Evolutionary conservation across 2,797 vertebrate genomes (phyloP).

Genomic region (Babyrousa celebensis): DNA sequence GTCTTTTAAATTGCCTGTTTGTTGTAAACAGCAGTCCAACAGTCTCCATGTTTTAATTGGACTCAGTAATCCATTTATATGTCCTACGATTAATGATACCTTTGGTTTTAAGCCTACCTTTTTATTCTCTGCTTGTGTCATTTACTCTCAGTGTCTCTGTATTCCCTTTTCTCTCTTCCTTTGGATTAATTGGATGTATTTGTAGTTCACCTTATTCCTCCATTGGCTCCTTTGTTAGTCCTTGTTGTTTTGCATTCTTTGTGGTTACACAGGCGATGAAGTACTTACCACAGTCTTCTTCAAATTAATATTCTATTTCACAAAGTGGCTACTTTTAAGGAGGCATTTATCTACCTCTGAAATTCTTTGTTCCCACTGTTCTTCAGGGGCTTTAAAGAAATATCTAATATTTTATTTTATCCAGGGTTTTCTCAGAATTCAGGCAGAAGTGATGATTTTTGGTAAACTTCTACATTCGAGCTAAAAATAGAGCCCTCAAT

Average conservation of each 20-base stretch:
- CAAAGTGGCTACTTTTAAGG: neutral
- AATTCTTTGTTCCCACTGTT: neutral
- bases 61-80: neutral
- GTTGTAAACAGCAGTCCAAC: neutral
- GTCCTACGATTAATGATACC: neutral
- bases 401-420: neutral
- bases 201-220: neutral
- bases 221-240: neutral
- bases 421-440: neutral
- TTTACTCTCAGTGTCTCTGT: neutral
- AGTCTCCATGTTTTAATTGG: neutral
- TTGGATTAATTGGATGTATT: neutral
- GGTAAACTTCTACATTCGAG: neutral
- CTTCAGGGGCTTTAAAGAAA: neutral
- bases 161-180: neutral
- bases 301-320: neutral
- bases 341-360: neutral
- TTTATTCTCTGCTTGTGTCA: neutral
- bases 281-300: neutral
- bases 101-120: neutral
- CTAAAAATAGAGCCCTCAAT: neutral
- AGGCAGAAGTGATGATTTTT: neutral
- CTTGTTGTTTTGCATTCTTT: neutral
- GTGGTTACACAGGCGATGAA: neutral
- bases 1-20: neutral